phyloP scores from a whole-genome alignment of 1,140 invertebrate genomes.

The Lerema accius region DNA sequence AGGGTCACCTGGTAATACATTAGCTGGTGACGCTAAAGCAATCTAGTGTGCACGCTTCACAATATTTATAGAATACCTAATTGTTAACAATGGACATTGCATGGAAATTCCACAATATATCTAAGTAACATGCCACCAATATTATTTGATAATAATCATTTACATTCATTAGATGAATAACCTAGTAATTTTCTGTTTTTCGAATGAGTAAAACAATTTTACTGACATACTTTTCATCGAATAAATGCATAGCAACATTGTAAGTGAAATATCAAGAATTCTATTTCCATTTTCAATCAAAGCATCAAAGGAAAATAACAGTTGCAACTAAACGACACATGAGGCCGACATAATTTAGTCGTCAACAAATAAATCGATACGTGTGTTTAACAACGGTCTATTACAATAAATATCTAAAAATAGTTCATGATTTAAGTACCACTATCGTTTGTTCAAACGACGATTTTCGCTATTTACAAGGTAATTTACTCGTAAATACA shows the following conservation, averaged over 20 bases:
- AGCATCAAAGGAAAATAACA: constrained; percentile 16
- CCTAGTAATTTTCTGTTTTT: no score
- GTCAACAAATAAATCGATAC: constrained; percentile 20
- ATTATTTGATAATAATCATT: no score
- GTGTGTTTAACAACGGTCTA: constrained; percentile 5
- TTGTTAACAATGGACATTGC: no score
- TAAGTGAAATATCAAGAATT: constrained; percentile 6
- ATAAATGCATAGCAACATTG: not conserved
- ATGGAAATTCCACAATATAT: no score
- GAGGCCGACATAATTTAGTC: constrained; percentile 8
- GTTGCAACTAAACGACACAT: constrained; percentile 10
- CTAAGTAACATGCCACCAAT: no score
- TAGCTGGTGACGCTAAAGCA: no score
- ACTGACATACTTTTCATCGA: no score
- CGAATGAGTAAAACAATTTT: no score
- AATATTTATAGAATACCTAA: no score
- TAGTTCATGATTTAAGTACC: constrained; percentile 24
- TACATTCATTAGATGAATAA: no score
- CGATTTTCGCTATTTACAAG: constrained; percentile 42
- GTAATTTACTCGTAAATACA: constrained; percentile 51
- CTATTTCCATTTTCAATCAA: constrained; percentile 3
- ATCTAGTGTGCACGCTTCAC: no score
- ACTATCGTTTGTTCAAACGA: constrained; percentile 14
- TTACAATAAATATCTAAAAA: constrained; percentile 22
- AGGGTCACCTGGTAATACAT: not conserved